phyloP scores from a whole-genome alignment of 2,888 invertebrate species.

The Erpobdella octoculata region DNA sequence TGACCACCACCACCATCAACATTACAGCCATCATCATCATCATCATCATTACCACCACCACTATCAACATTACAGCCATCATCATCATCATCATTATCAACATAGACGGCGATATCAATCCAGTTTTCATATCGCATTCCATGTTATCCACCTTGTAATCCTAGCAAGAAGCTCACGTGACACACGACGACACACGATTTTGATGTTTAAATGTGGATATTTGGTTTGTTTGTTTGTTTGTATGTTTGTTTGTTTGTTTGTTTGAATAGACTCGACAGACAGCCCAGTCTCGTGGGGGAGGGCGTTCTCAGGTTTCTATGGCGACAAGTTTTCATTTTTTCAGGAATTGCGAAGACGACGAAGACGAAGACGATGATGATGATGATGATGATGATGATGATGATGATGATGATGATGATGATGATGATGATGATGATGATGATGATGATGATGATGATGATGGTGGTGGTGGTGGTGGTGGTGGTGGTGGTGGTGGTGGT shows the following conservation, averaged over 20 bases:
- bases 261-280: no score
- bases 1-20: constrained; percentile 20
- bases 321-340: no score
- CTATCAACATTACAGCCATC: background rate
- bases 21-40: constrained; percentile 21
- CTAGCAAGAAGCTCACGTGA: background rate
- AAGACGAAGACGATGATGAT: background rate
- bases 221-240: background rate
- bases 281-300: no score
- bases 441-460: background rate
- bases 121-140: background rate
- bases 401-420: background rate
- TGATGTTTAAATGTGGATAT: background rate
- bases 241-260: no score
- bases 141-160: background rate
- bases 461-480: background rate
- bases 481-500: background rate
- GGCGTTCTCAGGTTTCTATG: background rate
- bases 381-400: background rate
- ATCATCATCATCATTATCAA: background rate
- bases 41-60: constrained; percentile 7
- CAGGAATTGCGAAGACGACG: background rate
- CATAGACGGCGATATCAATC: background rate
- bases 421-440: background rate
- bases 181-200: background rate